Base-by-base conservation (phyloP, 37 sponge, comb jelly and placozoan genomes). In the Halichondria panicea region DNA sequence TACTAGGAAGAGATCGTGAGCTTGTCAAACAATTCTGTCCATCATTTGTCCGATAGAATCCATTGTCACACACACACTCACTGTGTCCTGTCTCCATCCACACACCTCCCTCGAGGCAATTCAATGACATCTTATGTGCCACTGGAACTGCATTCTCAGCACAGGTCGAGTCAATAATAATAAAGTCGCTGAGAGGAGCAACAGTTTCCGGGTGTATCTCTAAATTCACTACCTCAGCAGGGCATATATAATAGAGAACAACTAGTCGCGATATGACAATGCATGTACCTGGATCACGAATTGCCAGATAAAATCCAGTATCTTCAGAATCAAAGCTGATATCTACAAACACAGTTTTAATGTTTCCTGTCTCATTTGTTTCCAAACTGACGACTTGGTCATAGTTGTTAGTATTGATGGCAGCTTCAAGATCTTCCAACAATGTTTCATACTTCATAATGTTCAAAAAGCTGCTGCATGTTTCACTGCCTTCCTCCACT, bases 221-320 rank as follows among this genome's bases (percentile, higher is more conserved):
- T 3, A 68, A 48, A 45, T 45, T 70, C 3, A 18, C 27, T n/a
- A 28, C 38, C 19, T 30, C 48, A 31, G 28, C 61, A 55, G 60
- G 68, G 43, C 80, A 79, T 1, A 59, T n/a, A 43, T 67, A 21
- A n/a, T 79, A 79, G 60, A 62, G 70, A 1, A 79, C 61, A 28
- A 70, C 28, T 43, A 79, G 60, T 36, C 70, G 69, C 58, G 24
- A 43, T 11, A 79, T 22, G 11, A 22, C 27, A 19, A 57, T 0
- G 30, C 80, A 79, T 32, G 61, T 55, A 22, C 34, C 61, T 28
- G 31, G 42, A 35, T 79, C 80, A 32, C 48, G 22, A 8, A 79
- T 59, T 1, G 40, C 80, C 44, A 79, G 37, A 48, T 79, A 79
- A 48, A 79, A 79, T 1, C 70, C 70, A 44, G 60, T 42, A 12